Conservation (phyloP, 2,113 vertebrate genomes). For the Strix aluco region DNA sequence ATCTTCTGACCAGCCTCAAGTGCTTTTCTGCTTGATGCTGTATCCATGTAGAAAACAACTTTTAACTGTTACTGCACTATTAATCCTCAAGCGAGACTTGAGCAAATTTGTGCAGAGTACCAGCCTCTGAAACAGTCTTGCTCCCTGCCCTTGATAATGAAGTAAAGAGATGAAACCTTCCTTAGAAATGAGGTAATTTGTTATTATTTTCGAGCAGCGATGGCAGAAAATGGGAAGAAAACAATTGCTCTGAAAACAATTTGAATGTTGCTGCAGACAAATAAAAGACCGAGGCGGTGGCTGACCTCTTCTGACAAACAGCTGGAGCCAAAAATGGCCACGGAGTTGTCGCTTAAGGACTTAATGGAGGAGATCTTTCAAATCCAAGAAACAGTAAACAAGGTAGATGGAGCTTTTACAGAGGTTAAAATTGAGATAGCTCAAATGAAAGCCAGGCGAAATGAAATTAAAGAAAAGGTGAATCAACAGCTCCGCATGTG, state of each 20-base stretch:
- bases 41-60: neutral
- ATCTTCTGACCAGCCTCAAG: neutral
- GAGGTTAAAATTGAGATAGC: conserved; percentile 71
- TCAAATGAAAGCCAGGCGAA: conserved; percentile 65
- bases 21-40: neutral
- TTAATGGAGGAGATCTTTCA: conserved; percentile 71
- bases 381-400: conserved; percentile 71
- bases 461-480: conserved; percentile 74
- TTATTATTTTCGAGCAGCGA: conserved; percentile 45
- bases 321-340: conserved; percentile 59
- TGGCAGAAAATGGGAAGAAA: conserved; percentile 52
- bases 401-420: conserved; percentile 72
- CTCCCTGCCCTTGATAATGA: conserved; percentile 18
- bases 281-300: conserved; percentile 60
- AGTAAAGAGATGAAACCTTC: conserved; percentile 28
- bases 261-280: conserved; percentile 69
- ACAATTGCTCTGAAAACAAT: conserved; percentile 62
- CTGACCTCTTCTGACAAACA: conserved; percentile 68
- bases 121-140: neutral
- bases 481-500: conserved; percentile 28
- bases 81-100: neutral
- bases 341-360: conserved; percentile 52
- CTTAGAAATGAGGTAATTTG: conserved; percentile 38
- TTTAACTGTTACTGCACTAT: neutral
- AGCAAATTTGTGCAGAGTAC: neutral